Base-by-base conservation (phyloP, 1,140 invertebrate genomes). In the Diplogasteroides magnus region DNA sequence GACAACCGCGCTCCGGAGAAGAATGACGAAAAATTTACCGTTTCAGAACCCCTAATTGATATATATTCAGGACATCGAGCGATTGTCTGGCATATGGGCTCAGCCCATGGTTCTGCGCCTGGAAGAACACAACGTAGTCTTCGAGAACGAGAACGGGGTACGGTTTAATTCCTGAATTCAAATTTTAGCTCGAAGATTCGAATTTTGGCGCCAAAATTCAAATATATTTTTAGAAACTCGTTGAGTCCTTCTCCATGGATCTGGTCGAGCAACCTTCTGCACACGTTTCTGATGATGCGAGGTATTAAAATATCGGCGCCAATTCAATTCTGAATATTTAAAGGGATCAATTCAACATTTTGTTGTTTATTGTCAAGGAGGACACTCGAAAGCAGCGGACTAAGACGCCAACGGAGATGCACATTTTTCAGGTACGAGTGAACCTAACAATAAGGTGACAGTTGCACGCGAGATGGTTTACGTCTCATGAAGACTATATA, bases 1-100 rank as follows among this genome's bases (percentile, higher is more conserved):
- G n/a, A n/a, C n/a, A n/a, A n/a, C n/a, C n/a, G n/a, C n/a, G n/a
- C n/a, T n/a, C n/a, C n/a, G n/a, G n/a, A n/a, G n/a, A n/a, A n/a
- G n/a, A n/a, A n/a, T n/a, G n/a, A n/a, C n/a, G n/a, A n/a, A n/a
- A n/a, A n/a, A n/a, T n/a, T n/a, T n/a, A n/a, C n/a, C n/a, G n/a
- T n/a, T n/a, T n/a, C n/a, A n/a, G n/a, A n/a, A n/a, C n/a, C n/a
- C n/a, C n/a, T n/a, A n/a, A n/a, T n/a, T n/a, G 19, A 48, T 48
- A 6, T 6, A 48, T 48, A 19, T 48, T 48, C 19, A 48, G 37
- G 19, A 48, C 37, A 88, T 98, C 85, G 96, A 98, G 86, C 96
- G 96, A 85, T 91, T 91, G 32, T 95, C 92, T 77, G 93, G 93
- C 76, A 97, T 98, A 83, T 98, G 94, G 94, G 97, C 94, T 37